Evolutionary conservation across 2,797 vertebrate genomes (phyloP).

Genomic region (Micromesistius poutassou): DNA sequence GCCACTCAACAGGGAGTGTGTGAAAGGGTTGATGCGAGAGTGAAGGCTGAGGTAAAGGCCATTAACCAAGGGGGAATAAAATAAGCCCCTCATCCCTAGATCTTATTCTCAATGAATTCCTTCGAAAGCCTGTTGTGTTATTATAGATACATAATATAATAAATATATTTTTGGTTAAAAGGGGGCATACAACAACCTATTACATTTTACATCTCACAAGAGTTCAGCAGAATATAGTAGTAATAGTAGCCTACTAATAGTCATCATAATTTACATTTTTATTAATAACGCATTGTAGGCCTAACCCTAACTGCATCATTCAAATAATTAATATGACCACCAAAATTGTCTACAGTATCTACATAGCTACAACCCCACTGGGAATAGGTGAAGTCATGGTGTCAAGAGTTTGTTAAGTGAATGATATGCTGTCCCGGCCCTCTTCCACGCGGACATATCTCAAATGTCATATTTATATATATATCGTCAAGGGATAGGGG

Average conservation of each 20-base stretch:
- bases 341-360: neutral
- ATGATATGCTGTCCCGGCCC: conserved; percentile 35
- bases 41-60: neutral
- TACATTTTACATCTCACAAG: too few relatives aligned
- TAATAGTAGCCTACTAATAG: neutral
- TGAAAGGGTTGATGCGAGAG: neutral
- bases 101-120: neutral
- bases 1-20: conserved; percentile 48
- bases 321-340: neutral
- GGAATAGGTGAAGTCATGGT: neutral
- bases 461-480: conserved; percentile 58
- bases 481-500: conserved; percentile 35
- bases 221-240: neutral
- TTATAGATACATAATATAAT: neutral
- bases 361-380: neutral
- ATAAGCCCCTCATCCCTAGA: neutral
- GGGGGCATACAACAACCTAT: neutral
- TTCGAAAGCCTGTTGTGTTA: neutral
- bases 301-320: neutral
- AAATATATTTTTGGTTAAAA: neutral
- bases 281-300: neutral
- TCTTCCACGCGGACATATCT: conserved; percentile 47
- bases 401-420: conserved; percentile 9
- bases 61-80: neutral
- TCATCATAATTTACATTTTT: neutral